phyloP scores from a whole-genome alignment of 2,113 vertebrate species.

The Hystrix brachyura region DNA sequence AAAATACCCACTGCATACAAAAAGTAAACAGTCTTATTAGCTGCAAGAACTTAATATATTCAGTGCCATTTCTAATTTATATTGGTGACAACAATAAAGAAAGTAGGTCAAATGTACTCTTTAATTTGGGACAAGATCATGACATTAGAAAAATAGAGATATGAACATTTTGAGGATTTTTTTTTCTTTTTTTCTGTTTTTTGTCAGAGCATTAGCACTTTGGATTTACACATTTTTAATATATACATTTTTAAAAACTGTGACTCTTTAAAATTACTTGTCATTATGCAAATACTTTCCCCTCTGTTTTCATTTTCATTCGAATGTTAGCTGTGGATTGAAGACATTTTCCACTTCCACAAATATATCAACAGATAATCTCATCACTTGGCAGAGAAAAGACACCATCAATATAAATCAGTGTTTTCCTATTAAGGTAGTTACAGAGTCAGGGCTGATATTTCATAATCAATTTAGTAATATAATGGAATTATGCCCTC shows the following conservation, averaged over 20 bases:
- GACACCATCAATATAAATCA: constrained; percentile 65
- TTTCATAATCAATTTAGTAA: constrained; percentile 72
- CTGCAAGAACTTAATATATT: constrained; percentile 76
- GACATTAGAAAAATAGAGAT: constrained; percentile 57
- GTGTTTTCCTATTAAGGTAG: constrained; percentile 67
- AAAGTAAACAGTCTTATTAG: constrained; percentile 71
- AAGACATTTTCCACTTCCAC: constrained; percentile 83
- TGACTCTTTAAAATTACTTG: constrained; percentile 83
- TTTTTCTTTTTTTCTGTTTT: neutral
- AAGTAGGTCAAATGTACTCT: constrained; percentile 77
- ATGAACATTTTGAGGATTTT: constrained; percentile 30
- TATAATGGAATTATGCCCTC: constrained; percentile 64
- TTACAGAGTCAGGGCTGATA: constrained; percentile 65
- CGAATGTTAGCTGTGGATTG: constrained; percentile 55
- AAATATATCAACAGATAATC: constrained; percentile 78
- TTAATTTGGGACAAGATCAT: constrained; percentile 61
- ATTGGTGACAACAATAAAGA: constrained; percentile 68
- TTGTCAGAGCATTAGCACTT: constrained; percentile 57
- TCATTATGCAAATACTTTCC: constrained; percentile 66
- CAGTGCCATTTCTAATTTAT: constrained; percentile 72
- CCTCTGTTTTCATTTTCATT: constrained; percentile 78
- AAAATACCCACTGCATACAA: constrained; percentile 74
- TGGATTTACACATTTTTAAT: constrained; percentile 60
- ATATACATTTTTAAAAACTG: constrained; percentile 58
- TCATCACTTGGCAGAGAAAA: constrained; percentile 45